Evolutionary conservation across 2,888 invertebrate species (phyloP).

Genomic region (Syrphus vitripennis): DNA sequence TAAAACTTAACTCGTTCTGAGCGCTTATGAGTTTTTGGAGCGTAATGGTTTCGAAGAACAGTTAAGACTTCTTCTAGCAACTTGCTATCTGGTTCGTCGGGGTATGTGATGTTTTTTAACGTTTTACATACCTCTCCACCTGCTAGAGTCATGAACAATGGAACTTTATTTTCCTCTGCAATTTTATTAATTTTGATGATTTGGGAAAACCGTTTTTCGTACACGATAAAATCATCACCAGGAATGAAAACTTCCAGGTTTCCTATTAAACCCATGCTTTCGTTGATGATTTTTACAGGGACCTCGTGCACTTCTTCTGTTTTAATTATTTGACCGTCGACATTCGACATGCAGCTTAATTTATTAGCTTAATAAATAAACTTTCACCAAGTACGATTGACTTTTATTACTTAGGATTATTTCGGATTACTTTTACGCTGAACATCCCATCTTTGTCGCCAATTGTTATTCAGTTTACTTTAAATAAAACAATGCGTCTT

Average conservation of each 20-base stretch:
- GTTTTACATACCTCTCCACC: neutral
- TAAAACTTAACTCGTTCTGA: neutral
- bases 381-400: neutral
- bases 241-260: no score
- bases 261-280: neutral
- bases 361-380: neutral
- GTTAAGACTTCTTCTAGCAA: neutral
- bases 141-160: neutral
- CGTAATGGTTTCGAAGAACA: neutral
- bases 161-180: neutral
- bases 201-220: neutral
- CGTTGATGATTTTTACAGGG: neutral
- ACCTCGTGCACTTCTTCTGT: neutral
- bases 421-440: neutral
- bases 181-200: neutral
- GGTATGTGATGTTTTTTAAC: neutral
- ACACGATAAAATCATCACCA: neutral
- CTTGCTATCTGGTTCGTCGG: neutral
- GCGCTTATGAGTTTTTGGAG: slow-evolving; percentile 1
- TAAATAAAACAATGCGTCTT: neutral
- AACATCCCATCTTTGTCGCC: neutral
- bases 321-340: neutral
- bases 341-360: neutral
- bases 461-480: slow-evolving; percentile 2
- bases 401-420: neutral